Conservation (phyloP, 2,888 invertebrate genomes). For the Cephus rjabovi region DNA sequence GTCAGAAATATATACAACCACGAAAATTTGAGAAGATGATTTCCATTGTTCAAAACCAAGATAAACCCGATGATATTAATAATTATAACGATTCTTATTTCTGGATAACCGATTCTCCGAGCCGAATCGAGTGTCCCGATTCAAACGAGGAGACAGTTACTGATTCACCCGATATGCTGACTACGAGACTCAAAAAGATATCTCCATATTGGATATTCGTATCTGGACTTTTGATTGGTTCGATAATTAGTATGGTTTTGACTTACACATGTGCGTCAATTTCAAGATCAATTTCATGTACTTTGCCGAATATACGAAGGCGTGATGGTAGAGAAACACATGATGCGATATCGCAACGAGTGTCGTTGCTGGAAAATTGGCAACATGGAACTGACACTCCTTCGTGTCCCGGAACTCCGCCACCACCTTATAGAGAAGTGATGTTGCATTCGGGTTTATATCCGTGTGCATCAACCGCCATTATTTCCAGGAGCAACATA, state of each 20-base stretch:
- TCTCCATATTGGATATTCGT: constrained; percentile 48
- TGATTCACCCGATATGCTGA: neutral
- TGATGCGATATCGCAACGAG: constrained; percentile 33
- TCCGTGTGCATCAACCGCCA: constrained; percentile 20
- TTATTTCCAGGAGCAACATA: neutral
- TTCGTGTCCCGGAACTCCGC: constrained; percentile 57
- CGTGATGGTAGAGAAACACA: constrained; percentile 18
- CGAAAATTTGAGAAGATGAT: constrained; percentile 50
- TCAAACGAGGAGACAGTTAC: neutral
- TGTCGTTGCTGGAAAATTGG: constrained; percentile 46
- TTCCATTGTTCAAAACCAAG: neutral
- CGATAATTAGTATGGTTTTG: constrained; percentile 41
- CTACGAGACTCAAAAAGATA: constrained; percentile 11
- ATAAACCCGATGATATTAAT: neutral
- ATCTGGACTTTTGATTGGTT: constrained; percentile 53
- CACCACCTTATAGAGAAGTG: constrained; percentile 60
- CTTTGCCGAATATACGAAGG: constrained; percentile 16
- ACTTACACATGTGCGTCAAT: constrained; percentile 50
- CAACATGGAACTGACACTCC: constrained; percentile 28
- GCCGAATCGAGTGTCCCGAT: constrained; percentile 7
- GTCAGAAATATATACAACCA: constrained; percentile 21
- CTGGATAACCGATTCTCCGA: constrained; percentile 16
- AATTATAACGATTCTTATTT: constrained; percentile 4
- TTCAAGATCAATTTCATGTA: constrained; percentile 31
- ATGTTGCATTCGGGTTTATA: constrained; percentile 46